Conservation (phyloP, 1,140 invertebrate species). For the Camponotus pennsylvanicus region DNA sequence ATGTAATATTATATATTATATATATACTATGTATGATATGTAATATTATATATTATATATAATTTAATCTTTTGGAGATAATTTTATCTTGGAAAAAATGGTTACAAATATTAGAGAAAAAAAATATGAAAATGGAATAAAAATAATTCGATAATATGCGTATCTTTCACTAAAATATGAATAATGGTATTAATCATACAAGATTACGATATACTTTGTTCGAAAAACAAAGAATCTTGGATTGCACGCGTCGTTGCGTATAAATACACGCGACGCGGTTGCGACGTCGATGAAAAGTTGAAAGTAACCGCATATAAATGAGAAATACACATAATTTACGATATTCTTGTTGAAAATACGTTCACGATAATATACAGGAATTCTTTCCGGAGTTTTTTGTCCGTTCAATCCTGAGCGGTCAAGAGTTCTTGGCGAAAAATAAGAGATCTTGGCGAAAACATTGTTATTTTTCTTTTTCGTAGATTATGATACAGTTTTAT, state of each 20-base stretch:
- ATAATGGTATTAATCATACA: not conserved
- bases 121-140: not conserved
- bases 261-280: not conserved
- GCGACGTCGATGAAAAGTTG: slow-evolving; percentile 20
- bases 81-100: too few species aligned
- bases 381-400: not conserved
- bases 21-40: too few species aligned
- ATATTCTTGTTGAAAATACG: slow-evolving; percentile 12
- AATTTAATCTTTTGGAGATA: too few species aligned
- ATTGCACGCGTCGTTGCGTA: not conserved
- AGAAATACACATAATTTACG: slow-evolving; percentile 28
- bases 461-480: not conserved
- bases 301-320: slow-evolving; percentile 27
- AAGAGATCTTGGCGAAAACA: not conserved
- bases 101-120: too few species aligned
- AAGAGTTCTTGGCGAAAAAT: not conserved
- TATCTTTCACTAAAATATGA: slow-evolving; percentile 13
- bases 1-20: too few species aligned
- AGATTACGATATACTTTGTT: slow-evolving; percentile 3
- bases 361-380: not conserved
- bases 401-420: not conserved
- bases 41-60: too few species aligned
- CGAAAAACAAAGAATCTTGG: slow-evolving; percentile 31
- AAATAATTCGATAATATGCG: not conserved
- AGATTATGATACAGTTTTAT: not conserved